Conservation (phyloP, 2,888 invertebrate species). For the Griposia aprilina region DNA sequence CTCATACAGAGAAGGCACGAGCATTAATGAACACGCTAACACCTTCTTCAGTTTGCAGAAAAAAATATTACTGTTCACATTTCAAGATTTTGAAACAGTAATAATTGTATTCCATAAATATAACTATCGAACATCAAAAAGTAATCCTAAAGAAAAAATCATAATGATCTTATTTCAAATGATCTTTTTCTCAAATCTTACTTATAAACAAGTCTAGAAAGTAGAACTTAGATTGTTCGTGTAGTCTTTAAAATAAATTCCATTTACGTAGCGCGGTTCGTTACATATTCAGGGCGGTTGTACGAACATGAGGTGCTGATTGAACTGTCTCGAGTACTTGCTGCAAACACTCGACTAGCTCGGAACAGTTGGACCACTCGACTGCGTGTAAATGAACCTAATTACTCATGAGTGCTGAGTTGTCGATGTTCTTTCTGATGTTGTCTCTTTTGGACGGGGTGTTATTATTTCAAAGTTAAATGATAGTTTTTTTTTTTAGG, state of each 20-base stretch:
- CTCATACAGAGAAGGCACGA: too few relatives aligned
- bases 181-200: conserved; percentile 41
- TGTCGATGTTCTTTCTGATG: conserved; percentile 23
- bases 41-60: too few relatives aligned
- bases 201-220: conserved; percentile 36
- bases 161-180: conserved; percentile 55
- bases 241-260: conserved; percentile 62
- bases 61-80: too few relatives aligned
- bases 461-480: background rate
- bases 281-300: conserved; percentile 72
- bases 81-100: too few relatives aligned
- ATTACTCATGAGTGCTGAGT: conserved; percentile 44
- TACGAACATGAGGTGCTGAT: conserved; percentile 71
- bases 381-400: conserved; percentile 55
- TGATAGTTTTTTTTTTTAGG: background rate
- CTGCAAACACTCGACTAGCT: conserved; percentile 61
- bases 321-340: conserved; percentile 70
- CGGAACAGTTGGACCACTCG: conserved; percentile 41
- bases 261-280: conserved; percentile 70
- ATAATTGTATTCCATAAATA: too few relatives aligned
- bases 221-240: conserved; percentile 36
- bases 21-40: too few relatives aligned
- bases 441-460: background rate
- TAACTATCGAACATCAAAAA: too few relatives aligned
- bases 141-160: too few relatives aligned